These are phyloP conservation scores for Lindbergichthys nudifrons DNA, from an alignment of 2,797 vertebrate species.

Conservation along the genomic window DNA sequence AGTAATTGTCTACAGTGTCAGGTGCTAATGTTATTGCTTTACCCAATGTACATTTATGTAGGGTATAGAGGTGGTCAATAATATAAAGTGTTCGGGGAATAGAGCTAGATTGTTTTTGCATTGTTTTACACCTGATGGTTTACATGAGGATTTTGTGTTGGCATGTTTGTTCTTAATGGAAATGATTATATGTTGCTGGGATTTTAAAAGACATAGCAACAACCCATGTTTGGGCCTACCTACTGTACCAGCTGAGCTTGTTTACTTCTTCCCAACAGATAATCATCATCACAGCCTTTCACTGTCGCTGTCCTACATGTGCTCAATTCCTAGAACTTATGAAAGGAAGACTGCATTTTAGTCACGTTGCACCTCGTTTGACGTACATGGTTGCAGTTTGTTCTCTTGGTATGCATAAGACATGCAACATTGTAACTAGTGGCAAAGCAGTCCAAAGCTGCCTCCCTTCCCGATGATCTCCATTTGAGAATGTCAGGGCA, in stretches of 20 bases:
- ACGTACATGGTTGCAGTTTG: constrained; percentile 1
- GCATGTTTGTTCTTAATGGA: no score
- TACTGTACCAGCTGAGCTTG: constrained; percentile 34
- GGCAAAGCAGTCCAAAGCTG: constrained; percentile 18
- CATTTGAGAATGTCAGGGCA: constrained; percentile 41
- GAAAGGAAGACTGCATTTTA: background rate
- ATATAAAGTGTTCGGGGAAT: background rate
- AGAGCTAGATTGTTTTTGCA: background rate
- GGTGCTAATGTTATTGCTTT: constrained; percentile 6
- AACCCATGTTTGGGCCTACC: no score
- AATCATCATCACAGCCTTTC: constrained; percentile 21
- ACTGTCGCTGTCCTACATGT: constrained; percentile 1
- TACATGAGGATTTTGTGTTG: no score
- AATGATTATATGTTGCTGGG: no score
- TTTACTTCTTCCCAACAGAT: constrained; percentile 48
- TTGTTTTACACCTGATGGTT: background rate
- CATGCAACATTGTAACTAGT: constrained; percentile 45
- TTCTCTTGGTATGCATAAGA: constrained; percentile 8
- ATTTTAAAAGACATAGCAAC: no score
- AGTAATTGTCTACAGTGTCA: constrained; percentile 3
- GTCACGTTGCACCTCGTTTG: constrained; percentile 17
- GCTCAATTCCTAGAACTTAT: constrained; percentile 22
- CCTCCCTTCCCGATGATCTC: constrained; percentile 28
- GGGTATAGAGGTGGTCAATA: background rate
- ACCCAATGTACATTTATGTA: background rate